These are phyloP conservation scores for Gandaritis pyraliata DNA, from an alignment of 2,888 invertebrate species.

Conservation along the genomic window DNA sequence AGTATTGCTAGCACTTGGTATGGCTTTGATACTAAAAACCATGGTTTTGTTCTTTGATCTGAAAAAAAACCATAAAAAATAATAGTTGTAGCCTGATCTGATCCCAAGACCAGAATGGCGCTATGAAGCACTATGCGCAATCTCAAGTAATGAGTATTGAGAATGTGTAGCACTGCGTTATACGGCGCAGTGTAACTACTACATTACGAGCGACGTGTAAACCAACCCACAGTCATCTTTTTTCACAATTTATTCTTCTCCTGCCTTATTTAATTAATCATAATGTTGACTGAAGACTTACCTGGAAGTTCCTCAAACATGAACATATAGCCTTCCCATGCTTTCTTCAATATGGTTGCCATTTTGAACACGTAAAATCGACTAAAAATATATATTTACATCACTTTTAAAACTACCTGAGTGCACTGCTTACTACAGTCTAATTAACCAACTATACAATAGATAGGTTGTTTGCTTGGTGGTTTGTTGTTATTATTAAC, in stretches of 20 bases:
- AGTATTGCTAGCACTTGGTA: slow-evolving; percentile 84
- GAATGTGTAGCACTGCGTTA: no score
- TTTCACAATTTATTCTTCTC: no score
- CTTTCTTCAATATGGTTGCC: slow-evolving; percentile 63
- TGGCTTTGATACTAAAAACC: slow-evolving; percentile 87
- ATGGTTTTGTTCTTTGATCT: slow-evolving; percentile 87
- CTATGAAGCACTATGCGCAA: no score
- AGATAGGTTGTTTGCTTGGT: neutral
- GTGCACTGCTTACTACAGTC: neutral
- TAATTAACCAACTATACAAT: neutral
- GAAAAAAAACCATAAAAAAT: slow-evolving; percentile 47
- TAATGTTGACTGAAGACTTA: no score
- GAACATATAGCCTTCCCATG: slow-evolving; percentile 58
- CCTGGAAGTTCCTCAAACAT: slow-evolving; percentile 69
- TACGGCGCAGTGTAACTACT: no score
- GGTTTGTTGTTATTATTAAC: neutral
- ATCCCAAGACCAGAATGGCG: no score
- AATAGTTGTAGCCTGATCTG: no score
- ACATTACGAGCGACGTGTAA: no score
- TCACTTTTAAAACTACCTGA: neutral
- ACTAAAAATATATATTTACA: neutral
- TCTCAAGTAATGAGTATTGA: no score
- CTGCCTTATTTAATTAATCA: no score
- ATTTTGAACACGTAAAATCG: slow-evolving; percentile 47
- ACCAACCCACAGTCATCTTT: no score